These are phyloP conservation scores for Drosophila villosipedis DNA, from an alignment of 2,888 invertebrate genomes.

Conservation along the genomic window DNA sequence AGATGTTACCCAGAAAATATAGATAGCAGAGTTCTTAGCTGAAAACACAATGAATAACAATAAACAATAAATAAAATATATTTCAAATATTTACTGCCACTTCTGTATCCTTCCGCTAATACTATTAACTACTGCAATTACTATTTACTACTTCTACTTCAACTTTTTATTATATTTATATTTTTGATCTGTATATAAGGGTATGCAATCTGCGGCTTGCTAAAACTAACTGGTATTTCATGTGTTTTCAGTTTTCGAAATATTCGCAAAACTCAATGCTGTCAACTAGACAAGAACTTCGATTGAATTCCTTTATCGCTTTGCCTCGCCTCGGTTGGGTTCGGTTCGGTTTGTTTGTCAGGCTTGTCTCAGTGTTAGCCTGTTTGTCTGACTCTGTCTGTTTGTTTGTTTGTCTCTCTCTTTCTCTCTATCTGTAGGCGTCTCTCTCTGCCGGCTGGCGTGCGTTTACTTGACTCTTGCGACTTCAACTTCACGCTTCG, in stretches of 20 bases:
- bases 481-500: slow-evolving; percentile 74
- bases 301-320: slow-evolving; percentile 76
- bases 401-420: slow-evolving; percentile 1
- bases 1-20: too few relatives aligned
- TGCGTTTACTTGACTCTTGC: slow-evolving; percentile 49
- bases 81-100: not conserved
- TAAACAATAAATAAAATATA: not conserved
- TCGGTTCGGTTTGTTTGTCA: slow-evolving; percentile 40
- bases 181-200: not conserved
- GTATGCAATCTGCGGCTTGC: not conserved
- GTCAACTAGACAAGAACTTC: slow-evolving; percentile 73
- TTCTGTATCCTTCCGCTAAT: accelerated
- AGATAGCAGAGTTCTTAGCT: too few relatives aligned
- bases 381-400: slow-evolving; percentile 19
- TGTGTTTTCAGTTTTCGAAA: slow-evolving; percentile 41
- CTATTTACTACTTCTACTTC: not conserved
- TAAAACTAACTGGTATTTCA: not conserved
- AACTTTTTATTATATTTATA: not conserved
- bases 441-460: slow-evolving; percentile 1
- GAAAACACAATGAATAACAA: not conserved
- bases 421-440: not conserved
- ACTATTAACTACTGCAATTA: not conserved
- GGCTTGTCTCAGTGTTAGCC: slow-evolving; percentile 25
- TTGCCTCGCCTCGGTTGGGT: slow-evolving; percentile 25
- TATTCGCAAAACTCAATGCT: slow-evolving; percentile 68